Evolutionary conservation across 1,140 invertebrate species (phyloP), one percentile per base, ranked within the genome.

Genomic region (Drosophila nebulosa): DNA sequence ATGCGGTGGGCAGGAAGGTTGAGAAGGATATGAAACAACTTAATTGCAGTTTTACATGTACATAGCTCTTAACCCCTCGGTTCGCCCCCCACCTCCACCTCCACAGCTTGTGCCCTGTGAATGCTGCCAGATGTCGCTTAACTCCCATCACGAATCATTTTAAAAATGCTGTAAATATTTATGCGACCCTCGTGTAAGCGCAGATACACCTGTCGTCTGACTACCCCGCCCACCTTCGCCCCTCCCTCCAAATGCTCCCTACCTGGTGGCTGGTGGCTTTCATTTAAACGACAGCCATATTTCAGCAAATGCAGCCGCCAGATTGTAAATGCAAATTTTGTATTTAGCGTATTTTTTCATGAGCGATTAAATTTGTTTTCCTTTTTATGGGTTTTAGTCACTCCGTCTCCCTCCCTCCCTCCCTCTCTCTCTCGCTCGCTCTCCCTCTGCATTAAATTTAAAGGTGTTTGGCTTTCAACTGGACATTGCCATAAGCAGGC

Each of bases 31-130:
- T 78, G 68, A 78, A 78, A 85, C 81, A 86, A 80, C 78, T 85
- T 85, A 85, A 85, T 85, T 85, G 81, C 83, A 81, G 84, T 86
- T 85, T 85, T 79, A 85, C 80, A 86, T 85, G 78, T 36, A n/a
- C n/a, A n/a, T n/a, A n/a, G n/a, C n/a, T n/a, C n/a, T n/a, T n/a
- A 10, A 14, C 32, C 5, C 53, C 21, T 32, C 55, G 12, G n/a
- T n/a, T n/a, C n/a, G n/a, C n/a, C n/a, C n/a, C n/a, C n/a, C n/a
- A n/a, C n/a, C n/a, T n/a, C n/a, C n/a, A n/a, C n/a, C n/a, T n/a
- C n/a, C n/a, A n/a, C n/a, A n/a, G n/a, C n/a, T n/a, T n/a, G n/a
- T n/a, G n/a, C 57, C 27, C 27, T 84, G 81, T 61, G 81, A 86
- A 85, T 62, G 64, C 22, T 73, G 63, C 60, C 81, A 85, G 81